These are phyloP conservation scores for Meloidogyne chitwoodi DNA, from an alignment of 1,140 invertebrate genomes.

Conservation along the genomic window DNA sequence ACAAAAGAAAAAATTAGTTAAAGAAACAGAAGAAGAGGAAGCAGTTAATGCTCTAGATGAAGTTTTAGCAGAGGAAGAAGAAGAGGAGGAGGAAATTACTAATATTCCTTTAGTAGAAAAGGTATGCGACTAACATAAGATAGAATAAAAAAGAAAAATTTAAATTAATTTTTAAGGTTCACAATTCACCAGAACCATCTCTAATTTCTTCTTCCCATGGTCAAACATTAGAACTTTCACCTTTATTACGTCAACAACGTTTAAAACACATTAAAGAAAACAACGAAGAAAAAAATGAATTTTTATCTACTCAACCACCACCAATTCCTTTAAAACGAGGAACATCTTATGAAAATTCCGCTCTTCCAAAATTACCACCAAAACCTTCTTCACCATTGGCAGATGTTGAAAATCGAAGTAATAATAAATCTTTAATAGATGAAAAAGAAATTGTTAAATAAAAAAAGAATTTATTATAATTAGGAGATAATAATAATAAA, in stretches of 20 bases:
- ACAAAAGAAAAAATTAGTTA: background rate
- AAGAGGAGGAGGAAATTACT: no score
- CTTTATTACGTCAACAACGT: background rate
- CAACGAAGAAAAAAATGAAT: background rate
- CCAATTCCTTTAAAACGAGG: conserved; percentile 1
- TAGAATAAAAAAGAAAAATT: no score
- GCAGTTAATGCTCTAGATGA: background rate
- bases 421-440: background rate
- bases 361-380: conserved; percentile 10
- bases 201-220: background rate
- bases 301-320: background rate
- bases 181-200: background rate
- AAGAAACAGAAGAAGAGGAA: background rate
- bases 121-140: no score
- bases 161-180: background rate
- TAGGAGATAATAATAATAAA: background rate
- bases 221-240: background rate
- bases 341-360: background rate
- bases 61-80: conserved; percentile 1
- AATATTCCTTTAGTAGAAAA: no score
- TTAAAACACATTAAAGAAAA: background rate
- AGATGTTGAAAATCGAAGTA: background rate
- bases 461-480: background rate
- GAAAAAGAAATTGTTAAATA: background rate
- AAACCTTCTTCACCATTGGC: conserved; percentile 5